Percentiles rank a stretch among this genome's conserved stretches.
Evolutionary conservation across 2,888 invertebrate species (phyloP).

Genomic region (Leptinotarsa rubiginosa): DNA sequence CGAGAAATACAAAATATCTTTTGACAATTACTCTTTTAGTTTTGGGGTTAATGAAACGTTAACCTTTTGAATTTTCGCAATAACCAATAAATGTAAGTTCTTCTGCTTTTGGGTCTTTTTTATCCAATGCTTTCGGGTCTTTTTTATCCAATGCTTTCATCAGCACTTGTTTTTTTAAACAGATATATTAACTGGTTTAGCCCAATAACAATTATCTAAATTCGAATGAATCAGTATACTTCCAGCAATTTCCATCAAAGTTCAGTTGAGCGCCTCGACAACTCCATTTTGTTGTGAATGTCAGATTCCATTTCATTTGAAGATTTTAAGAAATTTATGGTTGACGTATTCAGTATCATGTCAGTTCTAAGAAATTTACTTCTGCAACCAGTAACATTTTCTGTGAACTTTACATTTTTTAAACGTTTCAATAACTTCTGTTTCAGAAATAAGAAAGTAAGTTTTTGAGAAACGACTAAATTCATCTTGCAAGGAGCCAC

Average conservation of each 20-base stretch:
- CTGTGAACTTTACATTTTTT: too few relatives aligned
- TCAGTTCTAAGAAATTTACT: too few relatives aligned
- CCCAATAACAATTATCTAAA: not conserved
- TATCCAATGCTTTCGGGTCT: not conserved
- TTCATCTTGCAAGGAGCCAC: too few relatives aligned
- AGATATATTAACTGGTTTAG: not conserved
- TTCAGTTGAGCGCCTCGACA: not conserved
- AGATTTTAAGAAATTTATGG: too few relatives aligned
- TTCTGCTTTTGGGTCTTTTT: not conserved
- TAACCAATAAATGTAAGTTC: not conserved
- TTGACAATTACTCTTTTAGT: not conserved
- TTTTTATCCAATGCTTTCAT: not conserved
- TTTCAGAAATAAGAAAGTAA: too few relatives aligned
- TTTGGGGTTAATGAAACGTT: not conserved
- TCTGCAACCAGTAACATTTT: too few relatives aligned
- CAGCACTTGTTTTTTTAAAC: not conserved
- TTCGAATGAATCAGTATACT: slow-evolving; percentile 2
- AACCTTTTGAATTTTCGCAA: not conserved
- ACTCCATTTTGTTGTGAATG: not conserved
- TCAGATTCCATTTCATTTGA: too few relatives aligned
- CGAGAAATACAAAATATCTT: not conserved
- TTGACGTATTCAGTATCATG: too few relatives aligned
- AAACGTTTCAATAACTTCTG: too few relatives aligned
- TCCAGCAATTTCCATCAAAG: not conserved
- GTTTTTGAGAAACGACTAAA: too few relatives aligned